Percentiles rank a stretch among this genome's conserved stretches.
phyloP scores from a whole-genome alignment of 1,140 invertebrate genomes.

The Muscidifurax raptorellus region DNA sequence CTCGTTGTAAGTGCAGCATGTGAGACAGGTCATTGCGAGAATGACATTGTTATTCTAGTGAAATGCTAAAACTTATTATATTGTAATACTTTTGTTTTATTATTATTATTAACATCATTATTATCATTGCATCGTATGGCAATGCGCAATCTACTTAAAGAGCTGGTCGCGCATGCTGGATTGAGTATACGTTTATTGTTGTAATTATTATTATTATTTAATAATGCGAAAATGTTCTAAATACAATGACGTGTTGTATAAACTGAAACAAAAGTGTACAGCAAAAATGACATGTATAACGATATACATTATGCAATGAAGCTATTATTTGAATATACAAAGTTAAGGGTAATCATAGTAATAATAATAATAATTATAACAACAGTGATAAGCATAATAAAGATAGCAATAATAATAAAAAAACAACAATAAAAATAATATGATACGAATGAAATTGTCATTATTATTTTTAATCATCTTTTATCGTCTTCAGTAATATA shows the following conservation, averaged over 20 bases:
- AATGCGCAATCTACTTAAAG: not conserved
- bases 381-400: not conserved
- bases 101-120: slow-evolving; percentile 55
- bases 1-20: slow-evolving; percentile 49
- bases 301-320: not conserved
- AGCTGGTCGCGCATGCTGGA: not conserved
- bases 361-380: not conserved
- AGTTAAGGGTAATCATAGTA: not conserved
- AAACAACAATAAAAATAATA: too few relatives aligned
- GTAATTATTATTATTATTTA: slow-evolving; percentile 37
- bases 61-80: slow-evolving; percentile 69
- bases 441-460: not conserved
- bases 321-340: not conserved
- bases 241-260: not conserved
- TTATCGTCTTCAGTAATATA: slow-evolving; percentile 2
- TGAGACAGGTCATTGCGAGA: slow-evolving; percentile 62
- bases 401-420: not conserved
- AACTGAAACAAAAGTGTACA: not conserved
- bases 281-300: not conserved
- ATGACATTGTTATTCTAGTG: slow-evolving; percentile 66
- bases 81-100: slow-evolving; percentile 53
- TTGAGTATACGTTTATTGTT: slow-evolving; percentile 22
- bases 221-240: not conserved
- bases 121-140: slow-evolving; percentile 12
- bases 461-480: not conserved